Evolutionary conservation across 1,140 invertebrate species (phyloP).

Genomic region (Meloidogyne floridensis): DNA sequence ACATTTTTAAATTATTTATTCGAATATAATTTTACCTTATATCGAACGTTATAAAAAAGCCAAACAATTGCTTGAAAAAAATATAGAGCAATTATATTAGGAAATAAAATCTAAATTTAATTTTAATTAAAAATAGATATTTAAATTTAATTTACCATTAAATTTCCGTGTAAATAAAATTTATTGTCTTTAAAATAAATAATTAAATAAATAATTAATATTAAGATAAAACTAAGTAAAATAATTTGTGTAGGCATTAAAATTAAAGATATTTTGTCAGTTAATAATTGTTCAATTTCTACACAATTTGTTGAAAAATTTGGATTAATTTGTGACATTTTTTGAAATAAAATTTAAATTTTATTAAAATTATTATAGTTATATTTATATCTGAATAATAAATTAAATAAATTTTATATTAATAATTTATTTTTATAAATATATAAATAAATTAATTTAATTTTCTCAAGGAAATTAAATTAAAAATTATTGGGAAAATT

Average conservation of each 20-base stretch:
- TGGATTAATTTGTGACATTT: background rate
- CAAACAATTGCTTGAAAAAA: constrained; percentile 14
- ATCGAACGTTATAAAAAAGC: constrained; percentile 15
- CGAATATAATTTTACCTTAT: constrained; percentile 1
- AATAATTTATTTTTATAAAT: too few relatives aligned
- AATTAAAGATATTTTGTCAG: background rate
- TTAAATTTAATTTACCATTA: background rate
- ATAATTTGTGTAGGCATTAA: constrained; percentile 7
- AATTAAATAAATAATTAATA: constrained; percentile 18
- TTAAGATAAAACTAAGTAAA: background rate
- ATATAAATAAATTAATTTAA: too few relatives aligned
- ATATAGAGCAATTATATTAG: constrained; percentile 20
- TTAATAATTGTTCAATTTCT: constrained; percentile 5
- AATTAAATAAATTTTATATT: too few relatives aligned
- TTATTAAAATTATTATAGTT: background rate
- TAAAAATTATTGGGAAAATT: too few relatives aligned
- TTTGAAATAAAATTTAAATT: background rate
- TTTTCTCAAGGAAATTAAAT: too few relatives aligned
- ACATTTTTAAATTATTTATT: background rate
- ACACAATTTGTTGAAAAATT: background rate
- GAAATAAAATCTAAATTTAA: constrained; percentile 20
- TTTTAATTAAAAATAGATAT: background rate
- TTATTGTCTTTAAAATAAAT: constrained; percentile 4
- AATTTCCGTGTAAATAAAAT: constrained; percentile 21
- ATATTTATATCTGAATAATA: too few relatives aligned